Base-by-base conservation (phyloP, 1,140 invertebrate species). In the Telenomus remus region DNA sequence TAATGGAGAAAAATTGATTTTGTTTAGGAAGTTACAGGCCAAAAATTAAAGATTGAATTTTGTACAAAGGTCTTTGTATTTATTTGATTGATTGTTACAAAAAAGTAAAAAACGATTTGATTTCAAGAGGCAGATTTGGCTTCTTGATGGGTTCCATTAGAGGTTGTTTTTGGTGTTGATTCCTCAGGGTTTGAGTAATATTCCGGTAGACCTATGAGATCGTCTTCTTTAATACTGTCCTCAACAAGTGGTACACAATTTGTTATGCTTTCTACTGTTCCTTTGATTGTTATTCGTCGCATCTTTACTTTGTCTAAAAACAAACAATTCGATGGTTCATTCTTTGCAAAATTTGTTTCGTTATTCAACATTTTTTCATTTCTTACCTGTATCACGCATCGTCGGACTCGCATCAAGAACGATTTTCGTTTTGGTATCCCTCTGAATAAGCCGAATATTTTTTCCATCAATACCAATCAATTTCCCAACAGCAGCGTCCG, bases 381-480 rank as follows among this genome's bases (percentile, higher is more conserved):
- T 54, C 6, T 35, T 16, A 69, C 65, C 43, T 44, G 37, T 16
- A 47, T 60, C 56, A 34, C 44, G 34, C 10, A 15, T 60, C 0
- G 42, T n/a, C n/a, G 1, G 2, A 8, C 37, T 10, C 7, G 47
- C 14, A 19, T 55, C 80, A 14, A 94, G 79, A 57, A 84, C 90
- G 0, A 95, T 87, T 76, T 92, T 92, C 0, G 93, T 91, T 44
- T 90, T 91, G 12, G 92, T 92, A 2, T 80, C 76, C 60, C 89
- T 89, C 42, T 91, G 91, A 35, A 96, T 94, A n/a, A 91, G 84
- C 60, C 91, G 89, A 57, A 96, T 91, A 37, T 87, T 90, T 63
- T 93, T 92, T 11, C 94, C 94, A 66, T 91, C 90, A 37, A 90
- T 81, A 42, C 92, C 94, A 79, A 95, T 94, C 33, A 96, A 91